Evolutionary conservation across 2,797 vertebrate genomes (phyloP).

Genomic region (Lindbergichthys nudifrons): DNA sequence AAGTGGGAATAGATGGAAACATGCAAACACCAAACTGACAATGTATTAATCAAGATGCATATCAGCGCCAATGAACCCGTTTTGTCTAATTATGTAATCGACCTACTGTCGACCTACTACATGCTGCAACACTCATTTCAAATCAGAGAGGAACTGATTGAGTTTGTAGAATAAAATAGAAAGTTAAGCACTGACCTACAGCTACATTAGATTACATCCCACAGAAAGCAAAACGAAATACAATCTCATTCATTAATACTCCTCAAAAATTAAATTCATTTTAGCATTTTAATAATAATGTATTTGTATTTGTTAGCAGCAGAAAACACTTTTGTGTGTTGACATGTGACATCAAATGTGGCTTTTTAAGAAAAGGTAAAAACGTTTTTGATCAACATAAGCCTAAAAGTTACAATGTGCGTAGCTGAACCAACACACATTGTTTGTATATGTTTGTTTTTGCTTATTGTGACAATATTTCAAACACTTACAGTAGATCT

Average conservation of each 20-base stretch:
- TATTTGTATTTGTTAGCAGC: neutral
- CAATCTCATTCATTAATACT: conserved; percentile 22
- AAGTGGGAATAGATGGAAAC: conserved; percentile 10
- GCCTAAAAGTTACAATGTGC: neutral
- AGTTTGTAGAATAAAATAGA: conserved; percentile 32
- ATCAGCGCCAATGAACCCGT: conserved; percentile 52
- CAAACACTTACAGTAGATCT: neutral
- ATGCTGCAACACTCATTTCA: conserved; percentile 54
- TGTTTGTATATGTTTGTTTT: neutral
- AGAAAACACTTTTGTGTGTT: neutral
- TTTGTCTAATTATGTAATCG: conserved; percentile 71
- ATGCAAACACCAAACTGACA: conserved; percentile 19
- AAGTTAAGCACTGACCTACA: conserved; percentile 43
- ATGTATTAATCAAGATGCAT: conserved; percentile 62
- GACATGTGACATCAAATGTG: too few relatives aligned
- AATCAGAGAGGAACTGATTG: conserved; percentile 50
- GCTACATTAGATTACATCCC: conserved; percentile 9
- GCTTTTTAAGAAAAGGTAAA: neutral
- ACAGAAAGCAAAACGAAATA: conserved; percentile 17
- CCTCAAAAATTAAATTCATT: neutral
- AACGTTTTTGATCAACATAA: neutral
- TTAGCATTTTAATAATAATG: neutral
- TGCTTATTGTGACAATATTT: neutral
- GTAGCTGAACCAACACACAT: neutral
- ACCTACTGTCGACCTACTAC: conserved; percentile 63